Base-by-base conservation (phyloP, 2,113 vertebrate genomes). In the Pao palembangensis region DNA sequence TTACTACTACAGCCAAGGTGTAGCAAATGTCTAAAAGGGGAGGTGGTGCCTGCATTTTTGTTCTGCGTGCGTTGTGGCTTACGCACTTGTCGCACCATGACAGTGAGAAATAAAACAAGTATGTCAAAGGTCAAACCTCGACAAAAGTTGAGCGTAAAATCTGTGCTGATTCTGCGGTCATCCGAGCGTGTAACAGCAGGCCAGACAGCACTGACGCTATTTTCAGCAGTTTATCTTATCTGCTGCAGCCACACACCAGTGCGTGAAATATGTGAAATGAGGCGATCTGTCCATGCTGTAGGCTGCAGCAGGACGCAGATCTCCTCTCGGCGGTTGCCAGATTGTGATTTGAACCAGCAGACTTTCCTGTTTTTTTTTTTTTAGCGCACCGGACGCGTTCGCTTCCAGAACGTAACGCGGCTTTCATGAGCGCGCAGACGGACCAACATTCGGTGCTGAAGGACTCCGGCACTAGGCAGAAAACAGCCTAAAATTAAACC, bases 241-340 rank as follows among this genome's bases (percentile, higher is more conserved):
- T 43, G 52, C 20, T 38, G 34, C 34, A 38, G 34, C 10, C 34
- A 13, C 17, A 21, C 38, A 60, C 20, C 28, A 8, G 20, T 23
- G 28, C 12, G 8, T 49, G 16, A 18, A 25, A 1, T 49, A 49
- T 21, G 13, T 16, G 14, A 16, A 44, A 44, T n/a, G 1, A 51
- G 11, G 42, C 48, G 34, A 38, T 11, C 34, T 12, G 34, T 11
- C 34, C 34, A 62, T 25, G 8, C 59, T 61, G 61, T 3, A 23
- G 13, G 41, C 50, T 44, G 57, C 50, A 79, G 75, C 79, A 82
- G 85, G 85, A 87, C 84, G 46, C 58, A 38, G 55, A 23, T 52
- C 44, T 61, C 74, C 68, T 62, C 59, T 42, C 60, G 55, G 69
- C 21, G 21, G 21, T 23, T 76, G 16, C 15, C 75, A 67, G 50